Evolutionary conservation across 1,140 invertebrate genomes (phyloP).

Genomic region (Macrotrachela quadricornifera): DNA sequence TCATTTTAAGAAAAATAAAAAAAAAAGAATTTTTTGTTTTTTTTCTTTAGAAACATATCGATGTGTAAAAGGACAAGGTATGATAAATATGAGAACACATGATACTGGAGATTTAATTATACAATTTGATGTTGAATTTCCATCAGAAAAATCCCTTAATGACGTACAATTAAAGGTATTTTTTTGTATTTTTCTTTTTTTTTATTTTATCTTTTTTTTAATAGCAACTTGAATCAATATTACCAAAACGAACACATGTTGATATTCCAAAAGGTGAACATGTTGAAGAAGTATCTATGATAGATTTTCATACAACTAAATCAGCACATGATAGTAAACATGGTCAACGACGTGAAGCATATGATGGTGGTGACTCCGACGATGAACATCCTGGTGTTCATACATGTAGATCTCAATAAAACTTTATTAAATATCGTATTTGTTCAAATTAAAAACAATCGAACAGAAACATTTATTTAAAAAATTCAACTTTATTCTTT

Average conservation of each 20-base stretch:
- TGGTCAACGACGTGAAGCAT: no score
- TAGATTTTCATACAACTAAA: background rate
- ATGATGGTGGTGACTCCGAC: no score
- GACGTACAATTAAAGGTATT: background rate
- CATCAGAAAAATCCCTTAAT: conserved; percentile 45
- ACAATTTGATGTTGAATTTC: conserved; percentile 68
- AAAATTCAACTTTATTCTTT: no score
- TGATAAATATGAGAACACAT: conserved; percentile 63
- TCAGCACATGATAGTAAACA: no score
- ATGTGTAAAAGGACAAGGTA: conserved; percentile 38
- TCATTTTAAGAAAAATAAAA: no score
- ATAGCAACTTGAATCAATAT: conserved; percentile 2
- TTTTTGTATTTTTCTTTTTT: background rate
- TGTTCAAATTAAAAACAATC: no score
- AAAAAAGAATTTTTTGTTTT: no score
- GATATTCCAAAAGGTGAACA: conserved; percentile 7
- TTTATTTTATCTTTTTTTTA: background rate
- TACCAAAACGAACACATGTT: conserved; percentile 1
- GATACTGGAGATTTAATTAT: conserved; percentile 72
- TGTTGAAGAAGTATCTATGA: conserved; percentile 8
- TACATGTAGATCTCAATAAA: no score
- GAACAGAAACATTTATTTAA: no score
- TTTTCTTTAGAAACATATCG: no score
- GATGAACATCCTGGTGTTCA: no score
- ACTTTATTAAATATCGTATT: no score